phyloP scores from a whole-genome alignment of 2,113 vertebrate genomes.

The Aldabrachelys gigantea region DNA sequence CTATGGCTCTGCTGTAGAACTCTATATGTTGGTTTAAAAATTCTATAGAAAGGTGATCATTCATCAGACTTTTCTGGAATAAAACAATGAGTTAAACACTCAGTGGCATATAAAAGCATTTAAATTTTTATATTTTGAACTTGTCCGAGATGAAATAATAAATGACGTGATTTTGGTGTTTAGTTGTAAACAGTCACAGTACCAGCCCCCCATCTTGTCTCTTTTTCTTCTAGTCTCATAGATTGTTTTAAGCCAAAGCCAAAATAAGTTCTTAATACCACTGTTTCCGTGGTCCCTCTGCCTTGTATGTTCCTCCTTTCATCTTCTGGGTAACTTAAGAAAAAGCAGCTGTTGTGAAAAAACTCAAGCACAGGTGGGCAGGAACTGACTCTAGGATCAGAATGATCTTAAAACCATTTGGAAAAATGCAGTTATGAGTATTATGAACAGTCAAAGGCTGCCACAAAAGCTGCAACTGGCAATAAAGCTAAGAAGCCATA shows the following conservation, averaged over 20 bases:
- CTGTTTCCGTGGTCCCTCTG: constrained; percentile 48
- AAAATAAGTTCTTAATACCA: not conserved
- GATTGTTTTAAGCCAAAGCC: not conserved
- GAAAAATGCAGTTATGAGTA: not conserved
- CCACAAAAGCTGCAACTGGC: not conserved
- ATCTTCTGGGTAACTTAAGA: constrained; percentile 37
- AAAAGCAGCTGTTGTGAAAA: constrained; percentile 54
- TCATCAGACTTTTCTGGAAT: not conserved
- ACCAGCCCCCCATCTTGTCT: not conserved
- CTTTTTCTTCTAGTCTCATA: not conserved
- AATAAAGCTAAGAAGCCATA: not conserved
- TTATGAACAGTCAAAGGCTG: not conserved
- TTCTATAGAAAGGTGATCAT: not conserved
- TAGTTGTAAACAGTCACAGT: constrained; percentile 38
- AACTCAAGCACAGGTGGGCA: not conserved
- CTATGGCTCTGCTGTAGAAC: not conserved
- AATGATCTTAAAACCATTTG: not conserved
- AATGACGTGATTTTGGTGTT: constrained; percentile 29
- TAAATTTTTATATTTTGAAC: not conserved
- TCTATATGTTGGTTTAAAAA: accelerated
- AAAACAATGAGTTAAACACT: not conserved
- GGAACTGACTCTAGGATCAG: not conserved
- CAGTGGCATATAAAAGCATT: not conserved
- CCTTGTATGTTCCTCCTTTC: constrained; percentile 27
- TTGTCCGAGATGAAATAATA: not conserved